Evolutionary conservation across 2,888 invertebrate genomes (phyloP).

Genomic region (Caenorhabditis sulstoni): DNA sequence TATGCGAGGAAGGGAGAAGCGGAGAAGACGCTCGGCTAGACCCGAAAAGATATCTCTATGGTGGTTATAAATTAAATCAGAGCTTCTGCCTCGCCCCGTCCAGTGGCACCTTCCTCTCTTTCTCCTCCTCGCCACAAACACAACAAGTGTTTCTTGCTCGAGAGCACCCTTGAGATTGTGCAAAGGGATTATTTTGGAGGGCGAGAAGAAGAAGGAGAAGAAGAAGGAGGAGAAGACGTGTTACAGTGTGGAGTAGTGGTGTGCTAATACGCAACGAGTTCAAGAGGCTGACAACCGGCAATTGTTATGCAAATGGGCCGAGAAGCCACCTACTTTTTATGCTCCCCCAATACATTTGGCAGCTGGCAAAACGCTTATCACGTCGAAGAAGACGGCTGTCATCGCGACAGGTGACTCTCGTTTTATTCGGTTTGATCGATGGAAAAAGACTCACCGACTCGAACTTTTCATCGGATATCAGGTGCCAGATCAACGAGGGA

Average conservation of each 20-base stretch:
- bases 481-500: constrained; percentile 75
- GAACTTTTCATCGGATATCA: constrained; percentile 73
- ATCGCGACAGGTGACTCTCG: not conserved
- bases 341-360: not conserved
- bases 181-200: constrained; percentile 45
- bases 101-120: constrained; percentile 20
- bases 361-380: constrained; percentile 6
- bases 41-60: constrained; percentile 43
- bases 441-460: constrained; percentile 59
- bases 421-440: no score
- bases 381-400: constrained; percentile 25
- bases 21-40: constrained; percentile 16
- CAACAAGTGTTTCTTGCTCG: constrained; percentile 51
- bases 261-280: constrained; percentile 47
- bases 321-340: constrained; percentile 32
- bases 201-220: not conserved
- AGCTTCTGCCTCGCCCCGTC: constrained; percentile 12
- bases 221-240: not conserved
- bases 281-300: constrained; percentile 47
- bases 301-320: constrained; percentile 48
- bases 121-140: constrained; percentile 31
- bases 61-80: constrained; percentile 59
- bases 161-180: constrained; percentile 53
- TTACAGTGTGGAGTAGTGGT: constrained; percentile 23
- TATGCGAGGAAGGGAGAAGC: constrained; percentile 17